phyloP scores from a whole-genome alignment of 2,113 vertebrate species.

The Rhadina sibilatrix region DNA sequence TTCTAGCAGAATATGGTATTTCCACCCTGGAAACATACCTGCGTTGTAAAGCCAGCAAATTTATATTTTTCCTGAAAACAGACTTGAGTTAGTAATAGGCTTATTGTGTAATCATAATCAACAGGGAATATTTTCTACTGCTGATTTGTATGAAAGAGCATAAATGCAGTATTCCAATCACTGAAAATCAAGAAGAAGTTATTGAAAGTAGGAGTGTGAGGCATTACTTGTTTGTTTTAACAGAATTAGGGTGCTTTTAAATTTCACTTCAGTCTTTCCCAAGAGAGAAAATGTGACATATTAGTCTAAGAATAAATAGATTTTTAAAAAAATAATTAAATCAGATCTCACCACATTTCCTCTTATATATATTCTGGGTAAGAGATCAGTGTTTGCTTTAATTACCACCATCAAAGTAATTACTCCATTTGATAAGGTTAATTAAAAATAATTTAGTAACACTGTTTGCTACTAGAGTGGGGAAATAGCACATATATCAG shows the following conservation, averaged over 20 bases:
- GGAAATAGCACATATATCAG: not conserved
- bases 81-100: not conserved
- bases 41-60: not conserved
- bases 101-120: not conserved
- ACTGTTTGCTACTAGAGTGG: not conserved
- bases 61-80: not conserved
- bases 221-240: not conserved
- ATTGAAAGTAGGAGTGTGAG: not conserved
- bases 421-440: slow-evolving; percentile 1
- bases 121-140: not conserved
- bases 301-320: not conserved
- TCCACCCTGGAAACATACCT: not conserved
- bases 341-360: not conserved
- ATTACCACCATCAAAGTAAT: not conserved
- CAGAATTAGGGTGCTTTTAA: not conserved
- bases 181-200: not conserved
- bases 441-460: slow-evolving; percentile 35
- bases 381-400: not conserved
- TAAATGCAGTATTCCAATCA: not conserved
- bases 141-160: not conserved
- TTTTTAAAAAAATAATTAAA: not conserved
- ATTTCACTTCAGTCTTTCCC: not conserved
- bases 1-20: not conserved
- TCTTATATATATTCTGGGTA: not conserved
- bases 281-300: not conserved